Percentiles rank a stretch among this genome's conserved stretches.
Conservation (phyloP, 2,888 invertebrate genomes). For the Branchellion lobata region DNA sequence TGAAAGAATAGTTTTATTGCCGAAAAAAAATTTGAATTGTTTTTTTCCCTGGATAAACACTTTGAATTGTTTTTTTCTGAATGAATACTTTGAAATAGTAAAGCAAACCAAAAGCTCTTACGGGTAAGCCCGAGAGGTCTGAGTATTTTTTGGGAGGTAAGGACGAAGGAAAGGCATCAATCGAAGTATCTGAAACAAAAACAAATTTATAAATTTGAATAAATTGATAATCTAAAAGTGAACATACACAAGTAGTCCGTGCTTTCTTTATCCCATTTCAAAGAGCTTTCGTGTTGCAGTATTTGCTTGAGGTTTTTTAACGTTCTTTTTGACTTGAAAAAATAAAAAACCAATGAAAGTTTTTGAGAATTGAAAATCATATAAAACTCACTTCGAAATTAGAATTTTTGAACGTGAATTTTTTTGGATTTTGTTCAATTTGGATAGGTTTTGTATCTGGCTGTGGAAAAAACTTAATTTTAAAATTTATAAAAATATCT, state of each 20-base stretch:
- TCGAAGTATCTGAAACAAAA: slow-evolving; percentile 72
- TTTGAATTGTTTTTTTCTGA: too few species aligned
- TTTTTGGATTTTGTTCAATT: not conserved
- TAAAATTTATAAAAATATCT: too few species aligned
- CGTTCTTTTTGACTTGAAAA: slow-evolving; percentile 63
- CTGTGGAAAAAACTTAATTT: too few species aligned
- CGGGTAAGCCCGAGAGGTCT: slow-evolving; percentile 82
- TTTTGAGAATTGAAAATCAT: not conserved
- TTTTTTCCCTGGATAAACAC: too few species aligned
- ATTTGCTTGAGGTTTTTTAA: slow-evolving; percentile 89
- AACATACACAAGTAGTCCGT: slow-evolving; percentile 71
- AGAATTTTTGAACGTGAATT: not conserved
- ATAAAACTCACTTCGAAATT: not conserved
- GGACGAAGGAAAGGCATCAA: slow-evolving; percentile 88
- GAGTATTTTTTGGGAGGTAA: slow-evolving; percentile 89
- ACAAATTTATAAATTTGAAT: not conserved
- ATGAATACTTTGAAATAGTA: too few species aligned
- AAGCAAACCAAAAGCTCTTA: too few species aligned
- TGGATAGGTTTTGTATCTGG: too few species aligned
- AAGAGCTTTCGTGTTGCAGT: slow-evolving; percentile 74
- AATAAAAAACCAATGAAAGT: not conserved
- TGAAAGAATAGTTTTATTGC: too few species aligned
- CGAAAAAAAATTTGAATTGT: too few species aligned
- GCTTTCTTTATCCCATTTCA: slow-evolving; percentile 76
- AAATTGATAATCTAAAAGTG: not conserved